Conservation (phyloP, 1,140 invertebrate genomes). For the Zaprionus inermis region DNA sequence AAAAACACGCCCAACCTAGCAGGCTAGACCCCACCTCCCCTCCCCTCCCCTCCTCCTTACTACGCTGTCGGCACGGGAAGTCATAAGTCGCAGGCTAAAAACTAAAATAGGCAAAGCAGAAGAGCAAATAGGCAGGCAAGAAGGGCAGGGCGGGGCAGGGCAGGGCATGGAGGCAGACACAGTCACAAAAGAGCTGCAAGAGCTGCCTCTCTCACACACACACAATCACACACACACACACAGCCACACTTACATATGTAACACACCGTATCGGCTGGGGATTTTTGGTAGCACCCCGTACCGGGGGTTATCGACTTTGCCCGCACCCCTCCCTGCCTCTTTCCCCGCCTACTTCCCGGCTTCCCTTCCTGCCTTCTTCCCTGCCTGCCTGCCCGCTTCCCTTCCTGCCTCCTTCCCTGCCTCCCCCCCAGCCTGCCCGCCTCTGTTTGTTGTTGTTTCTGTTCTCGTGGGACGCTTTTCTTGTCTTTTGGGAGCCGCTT, state of each 20-base stretch:
- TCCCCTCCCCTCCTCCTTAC: neutral
- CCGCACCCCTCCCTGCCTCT: neutral
- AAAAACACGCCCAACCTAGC: slow-evolving; percentile 26
- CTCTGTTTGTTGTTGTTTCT: slow-evolving; percentile 75
- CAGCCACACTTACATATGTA: slow-evolving; percentile 28
- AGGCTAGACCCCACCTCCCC: neutral
- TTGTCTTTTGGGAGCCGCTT: slow-evolving; percentile 44
- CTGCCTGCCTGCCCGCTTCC: too few species aligned
- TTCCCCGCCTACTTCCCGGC: too few species aligned
- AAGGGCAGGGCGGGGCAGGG: slow-evolving; percentile 1
- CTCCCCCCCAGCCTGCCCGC: too few species aligned
- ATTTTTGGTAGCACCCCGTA: slow-evolving; percentile 43
- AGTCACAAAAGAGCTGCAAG: slow-evolving; percentile 32
- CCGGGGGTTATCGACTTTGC: slow-evolving; percentile 80
- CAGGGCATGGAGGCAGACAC: slow-evolving; percentile 23
- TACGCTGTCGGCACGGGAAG: slow-evolving; percentile 57
- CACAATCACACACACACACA: slow-evolving; percentile 57
- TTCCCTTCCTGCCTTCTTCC: neutral
- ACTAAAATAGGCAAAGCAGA: slow-evolving; percentile 73
- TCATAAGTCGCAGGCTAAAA: slow-evolving; percentile 71
- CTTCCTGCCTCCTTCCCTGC: neutral
- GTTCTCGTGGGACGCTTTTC: slow-evolving; percentile 43
- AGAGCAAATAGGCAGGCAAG: slow-evolving; percentile 69
- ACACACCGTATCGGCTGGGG: slow-evolving; percentile 42
- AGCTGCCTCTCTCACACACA: slow-evolving; percentile 10